Base-by-base conservation (phyloP, 2,888 invertebrate genomes). In the Agrochola litura region DNA sequence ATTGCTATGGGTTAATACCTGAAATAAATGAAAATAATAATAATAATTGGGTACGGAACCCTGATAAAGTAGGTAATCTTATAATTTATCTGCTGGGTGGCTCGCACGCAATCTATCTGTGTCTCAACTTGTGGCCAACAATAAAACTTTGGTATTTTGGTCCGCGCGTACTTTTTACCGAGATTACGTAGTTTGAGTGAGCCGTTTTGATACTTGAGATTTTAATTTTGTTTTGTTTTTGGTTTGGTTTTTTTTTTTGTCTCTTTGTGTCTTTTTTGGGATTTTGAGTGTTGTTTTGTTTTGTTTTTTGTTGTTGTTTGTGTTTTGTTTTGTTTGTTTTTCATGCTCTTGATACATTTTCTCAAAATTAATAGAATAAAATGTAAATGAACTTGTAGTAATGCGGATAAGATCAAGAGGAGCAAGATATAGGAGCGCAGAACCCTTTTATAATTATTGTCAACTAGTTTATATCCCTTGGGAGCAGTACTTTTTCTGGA, bases 71-170 rank as follows among this genome's bases (percentile, higher is more conserved):
- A 72, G 64, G 73, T 67, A 82, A 82, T 87, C 87, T 84, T 86
- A 86, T 81, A 87, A 87, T 84, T 80, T 79, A 86, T 81, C 77
- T 67, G 74, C 30, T 75, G 79, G 56, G 65, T 67, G 41, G 66
- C 70, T 61, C 58, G 63, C 67, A 66, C 70, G 85, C 82, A 82
- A 86, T 86, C 77, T 82, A n/a, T 86, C 87, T 78, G 54, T 78
- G 82, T 87, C 87, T 16, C 56, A 79, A 86, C 65, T 77, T 84
- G 70, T 46, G 37, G 19, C 25, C 63, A 77, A 77, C 76, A 71
- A 78, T 76, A 86, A 79, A 86, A 86, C 64, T 84, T 86, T 79
- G 64, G 68, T 73, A 19, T 84, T 69, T 41, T 49, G 63, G 76
- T 19, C 66, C 65, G 66, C 66, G 46, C 30, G 22, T 49, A 67